A percentile compares a stretch with the other conserved stretches of the same genome.
Conservation (phyloP, 1,140 invertebrate species). For the Lepidostoma basale region DNA sequence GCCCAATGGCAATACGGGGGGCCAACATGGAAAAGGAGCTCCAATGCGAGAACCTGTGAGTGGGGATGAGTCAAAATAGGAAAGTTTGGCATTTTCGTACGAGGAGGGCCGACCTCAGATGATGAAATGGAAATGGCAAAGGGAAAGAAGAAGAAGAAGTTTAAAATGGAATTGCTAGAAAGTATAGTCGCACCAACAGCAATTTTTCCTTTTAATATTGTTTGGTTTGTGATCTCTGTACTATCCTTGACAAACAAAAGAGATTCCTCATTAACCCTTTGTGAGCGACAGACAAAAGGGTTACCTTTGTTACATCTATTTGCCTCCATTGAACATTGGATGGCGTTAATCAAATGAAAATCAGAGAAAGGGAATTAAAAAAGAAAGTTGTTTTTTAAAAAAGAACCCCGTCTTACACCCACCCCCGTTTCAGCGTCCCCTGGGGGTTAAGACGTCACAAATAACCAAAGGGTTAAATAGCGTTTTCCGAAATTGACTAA, state of each 20-base stretch:
- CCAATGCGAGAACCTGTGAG: too few species aligned
- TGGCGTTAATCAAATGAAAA: slow-evolving; percentile 47
- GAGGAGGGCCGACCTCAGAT: too few species aligned
- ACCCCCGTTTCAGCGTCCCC: neutral
- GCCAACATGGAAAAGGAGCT: too few species aligned
- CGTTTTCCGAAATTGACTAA: slow-evolving; percentile 17
- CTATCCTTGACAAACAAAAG: slow-evolving; percentile 37
- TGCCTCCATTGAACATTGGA: slow-evolving; percentile 45
- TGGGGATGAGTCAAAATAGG: too few species aligned
- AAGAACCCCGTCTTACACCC: slow-evolving; percentile 2
- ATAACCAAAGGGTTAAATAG: slow-evolving; percentile 31
- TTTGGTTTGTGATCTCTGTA: slow-evolving; percentile 43
- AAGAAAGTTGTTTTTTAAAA: slow-evolving; percentile 20
- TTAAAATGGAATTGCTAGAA: neutral
- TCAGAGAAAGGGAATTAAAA: slow-evolving; percentile 35
- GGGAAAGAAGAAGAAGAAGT: too few species aligned
- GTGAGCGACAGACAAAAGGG: slow-evolving; percentile 41
- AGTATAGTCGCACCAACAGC: neutral
- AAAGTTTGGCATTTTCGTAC: too few species aligned
- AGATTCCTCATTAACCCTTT: slow-evolving; percentile 45
- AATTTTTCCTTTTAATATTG: slow-evolving; percentile 30
- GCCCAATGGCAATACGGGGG: too few species aligned
- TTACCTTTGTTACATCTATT: slow-evolving; percentile 44
- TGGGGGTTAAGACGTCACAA: slow-evolving; percentile 24
- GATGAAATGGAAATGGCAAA: too few species aligned